Base-by-base conservation (phyloP, 2,113 vertebrate genomes). In the Lanius collurio region DNA sequence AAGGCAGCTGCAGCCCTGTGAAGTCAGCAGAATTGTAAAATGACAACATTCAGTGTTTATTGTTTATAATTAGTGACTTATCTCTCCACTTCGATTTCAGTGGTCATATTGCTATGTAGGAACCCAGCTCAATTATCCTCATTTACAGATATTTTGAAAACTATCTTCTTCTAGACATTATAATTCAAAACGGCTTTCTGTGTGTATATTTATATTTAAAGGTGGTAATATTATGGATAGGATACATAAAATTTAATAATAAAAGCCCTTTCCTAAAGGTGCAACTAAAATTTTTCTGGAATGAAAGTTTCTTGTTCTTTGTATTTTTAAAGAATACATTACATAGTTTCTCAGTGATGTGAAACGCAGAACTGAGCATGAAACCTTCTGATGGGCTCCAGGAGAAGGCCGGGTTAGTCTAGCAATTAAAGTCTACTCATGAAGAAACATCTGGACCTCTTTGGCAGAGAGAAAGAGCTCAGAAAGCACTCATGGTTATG, bases 1-100 rank as follows among this genome's bases (percentile, higher is more conserved):
- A 85, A 95, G 63, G 87, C 94, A 97, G 95, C 96, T 97, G 94
- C 95, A 80, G 69, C 92, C 89, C 49, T 93, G 90, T 95, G 68
- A 95, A 97, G 86, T 94, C 93, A 94, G 94, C 85, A 93, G 87
- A 94, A 87, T 31, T 92, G 88, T 83, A 39, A 56, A 67, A 33
- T 60, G 47, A 91, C 87, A 95, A 84, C 90, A 94, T 88, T n/a
- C 88, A 95, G 39, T 56, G 70, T 96, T 96, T 94, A 79, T 82
- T 87, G 50, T 70, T 97, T 94, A 80, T 96, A 96, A 96, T 93
- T 79, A 95, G 73, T 83, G 69, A 95, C 95, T 97, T 94, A 49
- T 84, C 86, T 76, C 44, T 42, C 64, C 64, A 76, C 85, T 93
- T 95, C 5, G 6, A 81, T 90, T 81, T 87, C 92, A 90, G 89